Conservation (phyloP, 2,113 vertebrate species). For the Uria aalge region DNA sequence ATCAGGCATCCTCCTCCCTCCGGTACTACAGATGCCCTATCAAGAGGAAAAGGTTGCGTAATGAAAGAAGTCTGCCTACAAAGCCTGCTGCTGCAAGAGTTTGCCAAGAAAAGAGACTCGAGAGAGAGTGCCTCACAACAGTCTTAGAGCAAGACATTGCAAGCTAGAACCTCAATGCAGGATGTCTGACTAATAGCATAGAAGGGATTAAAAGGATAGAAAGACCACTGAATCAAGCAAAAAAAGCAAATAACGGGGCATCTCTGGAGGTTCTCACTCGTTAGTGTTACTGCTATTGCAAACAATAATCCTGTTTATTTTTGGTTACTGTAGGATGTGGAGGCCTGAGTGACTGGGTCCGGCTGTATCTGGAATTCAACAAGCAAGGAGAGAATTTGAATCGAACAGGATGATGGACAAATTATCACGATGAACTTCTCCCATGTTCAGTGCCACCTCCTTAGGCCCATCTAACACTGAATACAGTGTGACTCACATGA, state of each 20-base stretch:
- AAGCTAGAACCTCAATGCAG: slow-evolving; percentile 4
- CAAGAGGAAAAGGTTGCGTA: slow-evolving; percentile 62
- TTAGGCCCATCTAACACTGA: neutral
- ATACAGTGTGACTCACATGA: neutral
- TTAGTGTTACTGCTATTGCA: neutral
- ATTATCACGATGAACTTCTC: neutral
- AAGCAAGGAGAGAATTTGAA: neutral
- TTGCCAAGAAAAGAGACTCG: slow-evolving; percentile 45
- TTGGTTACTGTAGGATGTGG: neutral
- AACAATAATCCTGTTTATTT: neutral
- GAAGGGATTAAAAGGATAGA: neutral
- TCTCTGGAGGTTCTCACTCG: neutral
- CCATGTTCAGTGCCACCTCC: neutral
- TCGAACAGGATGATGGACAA: neutral
- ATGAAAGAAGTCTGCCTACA: slow-evolving; percentile 66
- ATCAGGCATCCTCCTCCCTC: slow-evolving; percentile 64
- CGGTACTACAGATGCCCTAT: slow-evolving; percentile 63
- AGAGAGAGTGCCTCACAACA: slow-evolving; percentile 4
- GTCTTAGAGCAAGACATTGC: slow-evolving; percentile 10
- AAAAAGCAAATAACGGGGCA: neutral
- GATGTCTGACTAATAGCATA: neutral
- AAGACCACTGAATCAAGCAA: neutral
- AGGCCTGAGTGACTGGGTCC: neutral
- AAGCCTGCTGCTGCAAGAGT: slow-evolving; percentile 64
- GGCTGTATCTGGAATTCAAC: neutral